Conservation (phyloP, 2,888 invertebrate genomes). For the Macrosoma leucophasiata region DNA sequence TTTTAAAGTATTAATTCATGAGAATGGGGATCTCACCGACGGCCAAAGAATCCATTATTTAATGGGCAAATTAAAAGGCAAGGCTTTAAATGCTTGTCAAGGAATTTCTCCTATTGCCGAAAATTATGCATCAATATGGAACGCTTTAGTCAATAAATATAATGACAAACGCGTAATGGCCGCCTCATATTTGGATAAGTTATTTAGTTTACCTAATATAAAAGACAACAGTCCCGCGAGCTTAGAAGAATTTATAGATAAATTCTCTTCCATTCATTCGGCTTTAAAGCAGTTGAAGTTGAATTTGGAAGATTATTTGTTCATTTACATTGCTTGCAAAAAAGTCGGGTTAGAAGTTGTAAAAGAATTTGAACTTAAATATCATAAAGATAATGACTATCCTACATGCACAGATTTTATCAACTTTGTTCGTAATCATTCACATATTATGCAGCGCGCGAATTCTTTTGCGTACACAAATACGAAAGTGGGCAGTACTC, state of each 20-base stretch:
- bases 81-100: slow-evolving; percentile 8
- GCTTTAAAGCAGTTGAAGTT: too few species aligned
- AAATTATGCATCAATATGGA: slow-evolving; percentile 4
- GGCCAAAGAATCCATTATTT: slow-evolving; percentile 9
- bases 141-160: slow-evolving; percentile 5
- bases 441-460: slow-evolving; percentile 5
- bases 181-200: slow-evolving; percentile 6
- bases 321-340: too few species aligned
- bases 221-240: background rate
- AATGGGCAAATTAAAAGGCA: slow-evolving; percentile 10
- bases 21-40: slow-evolving; percentile 4
- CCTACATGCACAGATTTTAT: slow-evolving; percentile 4
- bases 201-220: slow-evolving; percentile 1
- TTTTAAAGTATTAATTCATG: slow-evolving; percentile 5
- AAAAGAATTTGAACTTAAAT: too few species aligned
- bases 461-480: slow-evolving; percentile 1
- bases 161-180: slow-evolving; percentile 7
- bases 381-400: too few species aligned
- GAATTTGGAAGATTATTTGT: too few species aligned
- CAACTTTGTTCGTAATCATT: slow-evolving; percentile 4
- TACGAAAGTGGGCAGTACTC: background rate
- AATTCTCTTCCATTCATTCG: too few species aligned
- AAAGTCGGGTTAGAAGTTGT: too few species aligned
- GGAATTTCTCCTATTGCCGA: slow-evolving; percentile 7
- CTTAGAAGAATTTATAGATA: background rate